Evolutionary conservation across 2,888 invertebrate genomes (phyloP).

Genomic region (Prosapia bicincta): DNA sequence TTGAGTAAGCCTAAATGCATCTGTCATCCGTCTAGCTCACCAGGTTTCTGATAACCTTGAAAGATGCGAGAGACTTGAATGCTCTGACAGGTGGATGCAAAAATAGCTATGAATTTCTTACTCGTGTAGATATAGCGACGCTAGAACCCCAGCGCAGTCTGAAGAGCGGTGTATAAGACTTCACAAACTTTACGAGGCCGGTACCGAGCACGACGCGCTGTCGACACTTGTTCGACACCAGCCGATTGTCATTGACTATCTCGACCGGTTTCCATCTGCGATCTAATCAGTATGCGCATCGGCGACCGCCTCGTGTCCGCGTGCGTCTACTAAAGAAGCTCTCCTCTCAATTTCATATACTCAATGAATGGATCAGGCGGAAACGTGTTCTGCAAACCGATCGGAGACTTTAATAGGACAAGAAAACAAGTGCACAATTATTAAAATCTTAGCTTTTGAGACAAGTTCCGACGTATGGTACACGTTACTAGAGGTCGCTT

Average conservation of each 20-base stretch:
- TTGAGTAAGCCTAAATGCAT: too few relatives aligned
- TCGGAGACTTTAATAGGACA: neutral
- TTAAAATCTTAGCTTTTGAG: neutral
- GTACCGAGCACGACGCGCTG: neutral
- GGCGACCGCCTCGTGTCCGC: neutral
- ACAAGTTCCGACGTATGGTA: neutral
- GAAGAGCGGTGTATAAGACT: neutral
- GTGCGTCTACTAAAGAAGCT: neutral
- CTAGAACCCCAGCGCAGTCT: too few relatives aligned
- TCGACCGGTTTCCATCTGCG: neutral
- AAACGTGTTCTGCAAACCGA: neutral
- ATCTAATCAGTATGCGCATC: neutral
- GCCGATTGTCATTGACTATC: neutral
- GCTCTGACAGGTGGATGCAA: too few relatives aligned
- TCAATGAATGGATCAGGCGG: neutral
- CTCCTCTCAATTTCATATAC: neutral
- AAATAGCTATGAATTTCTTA: too few relatives aligned
- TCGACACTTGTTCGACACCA: neutral
- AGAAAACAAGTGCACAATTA: neutral
- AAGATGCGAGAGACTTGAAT: too few relatives aligned
- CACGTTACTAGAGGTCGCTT: too few relatives aligned
- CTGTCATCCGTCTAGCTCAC: too few relatives aligned
- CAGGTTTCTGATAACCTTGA: too few relatives aligned
- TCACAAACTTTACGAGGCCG: neutral
- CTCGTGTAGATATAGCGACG: too few relatives aligned